Conservation (phyloP, 2,888 invertebrate genomes). For the Phorcus lineatus region DNA sequence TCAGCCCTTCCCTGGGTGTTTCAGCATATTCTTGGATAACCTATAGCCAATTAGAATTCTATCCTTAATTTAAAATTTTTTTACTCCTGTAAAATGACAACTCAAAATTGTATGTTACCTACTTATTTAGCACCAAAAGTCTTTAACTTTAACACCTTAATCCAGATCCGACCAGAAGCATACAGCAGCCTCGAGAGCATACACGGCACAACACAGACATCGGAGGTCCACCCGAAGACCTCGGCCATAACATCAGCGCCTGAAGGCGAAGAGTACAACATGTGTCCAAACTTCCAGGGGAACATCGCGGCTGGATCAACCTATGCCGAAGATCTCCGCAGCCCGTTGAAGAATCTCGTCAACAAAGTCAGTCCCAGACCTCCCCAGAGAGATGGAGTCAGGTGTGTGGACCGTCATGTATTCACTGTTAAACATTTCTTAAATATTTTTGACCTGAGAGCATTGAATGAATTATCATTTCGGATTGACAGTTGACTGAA, state of each 20-base stretch:
- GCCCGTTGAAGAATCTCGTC: conserved; percentile 89
- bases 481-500: too few species aligned
- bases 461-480: too few species aligned
- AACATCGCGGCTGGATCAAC: conserved; percentile 80
- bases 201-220: conserved; percentile 2
- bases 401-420: too few species aligned
- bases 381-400: background rate
- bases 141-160: background rate
- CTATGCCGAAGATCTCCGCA: conserved; percentile 84
- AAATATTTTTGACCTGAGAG: too few species aligned
- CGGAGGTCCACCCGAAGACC: background rate
- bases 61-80: background rate
- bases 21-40: too few species aligned
- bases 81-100: background rate
- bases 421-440: too few species aligned
- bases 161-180: conserved; percentile 39
- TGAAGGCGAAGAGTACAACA: conserved; percentile 78
- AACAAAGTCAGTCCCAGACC: conserved; percentile 85
- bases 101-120: background rate
- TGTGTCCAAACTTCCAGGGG: conserved; percentile 90
- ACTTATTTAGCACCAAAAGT: too few species aligned
- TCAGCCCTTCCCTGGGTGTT: too few species aligned
- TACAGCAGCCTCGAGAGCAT: conserved; percentile 34
- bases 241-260: conserved; percentile 19
- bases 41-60: too few species aligned